Base-by-base conservation (phyloP, 2,113 vertebrate genomes). In the Psettodes erumei region DNA sequence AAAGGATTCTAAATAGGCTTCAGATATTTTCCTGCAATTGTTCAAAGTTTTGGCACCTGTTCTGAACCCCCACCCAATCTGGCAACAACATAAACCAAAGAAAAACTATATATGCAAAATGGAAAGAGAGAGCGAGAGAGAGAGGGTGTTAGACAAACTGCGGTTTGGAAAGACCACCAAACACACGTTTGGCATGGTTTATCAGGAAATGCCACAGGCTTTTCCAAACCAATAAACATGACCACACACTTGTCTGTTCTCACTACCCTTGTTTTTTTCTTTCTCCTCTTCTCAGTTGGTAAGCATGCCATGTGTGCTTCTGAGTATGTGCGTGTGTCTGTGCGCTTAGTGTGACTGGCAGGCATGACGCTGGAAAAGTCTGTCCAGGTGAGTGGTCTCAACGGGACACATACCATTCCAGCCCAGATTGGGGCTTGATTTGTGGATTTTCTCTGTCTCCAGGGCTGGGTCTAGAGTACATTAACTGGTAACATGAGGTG, bases 191-290 rank as follows among this genome's bases (percentile, higher is more conserved):
- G 85, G 83, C 77, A 55, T 27, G 50, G 50, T 18, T 45, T 40
- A 32, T 79, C 64, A 85, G 85, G 83, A 90, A 89, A 89, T 88
- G 83, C 82, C 83, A 67, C 9, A 40, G 76, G 35, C 66, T 81
- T 86, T 79, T 78, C 66, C 73, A 82, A 89, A 82, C 53, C 74
- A 65, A 75, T 82, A 84, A 88, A 89, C 80, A 85, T 83, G 70
- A 88, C 79, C 79, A 83, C 79, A 83, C 74, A 81, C 45, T 81
- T 86, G 65, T 72, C 62, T 69, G 73, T 77, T 85, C 55, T 58
- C 69, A 60, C 42, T 38, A 73, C 63, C 71, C 86, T 60, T 45
- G 28, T 53, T 70, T 67, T 37, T 62, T 8, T 27, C 21, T 58
- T 10, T 37, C 25, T 33, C 55, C 30, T 32, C 18, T 48, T 64